Percentiles rank a stretch among this genome's conserved stretches.
phyloP scores from a whole-genome alignment of 2,797 vertebrate genomes.

The Salarias fasciatus region DNA sequence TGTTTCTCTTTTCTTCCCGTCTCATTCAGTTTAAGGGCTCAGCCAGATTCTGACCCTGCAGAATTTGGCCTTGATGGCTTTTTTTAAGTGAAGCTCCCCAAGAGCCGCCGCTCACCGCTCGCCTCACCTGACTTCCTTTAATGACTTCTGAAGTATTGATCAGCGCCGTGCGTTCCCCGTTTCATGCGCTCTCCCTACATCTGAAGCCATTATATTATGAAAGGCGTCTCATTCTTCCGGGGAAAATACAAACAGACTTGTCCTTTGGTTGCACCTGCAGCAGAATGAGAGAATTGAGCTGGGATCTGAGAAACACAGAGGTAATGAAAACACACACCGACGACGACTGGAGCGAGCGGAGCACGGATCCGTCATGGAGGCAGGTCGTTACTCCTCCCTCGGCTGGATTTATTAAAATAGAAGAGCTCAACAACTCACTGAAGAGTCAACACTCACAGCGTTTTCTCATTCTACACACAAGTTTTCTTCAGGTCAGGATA shows the following conservation, averaged over 20 bases:
- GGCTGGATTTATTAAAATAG: constrained; percentile 11
- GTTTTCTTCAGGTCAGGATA: no score
- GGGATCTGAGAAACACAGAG: not conserved
- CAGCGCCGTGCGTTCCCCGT: not conserved
- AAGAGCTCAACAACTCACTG: constrained; percentile 5
- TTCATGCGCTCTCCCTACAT: not conserved
- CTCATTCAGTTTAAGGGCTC: constrained; percentile 18
- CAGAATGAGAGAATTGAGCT: not conserved
- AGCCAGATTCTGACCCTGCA: constrained; percentile 6
- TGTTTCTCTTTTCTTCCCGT: no score
- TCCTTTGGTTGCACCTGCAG: constrained; percentile 4
- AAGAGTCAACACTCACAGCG: no score
- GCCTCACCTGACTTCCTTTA: constrained; percentile 13
- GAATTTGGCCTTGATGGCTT: constrained; percentile 14
- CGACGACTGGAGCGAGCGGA: not conserved
- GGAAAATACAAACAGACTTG: not conserved
- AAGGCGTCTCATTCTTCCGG: not conserved
- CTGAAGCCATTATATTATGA: not conserved
- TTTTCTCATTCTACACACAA: no score
- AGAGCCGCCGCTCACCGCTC: constrained; percentile 15
- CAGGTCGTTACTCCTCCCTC: constrained; percentile 2
- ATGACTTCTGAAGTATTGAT: constrained; percentile 12
- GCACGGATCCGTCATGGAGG: constrained; percentile 1
- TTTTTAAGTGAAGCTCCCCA: constrained; percentile 14
- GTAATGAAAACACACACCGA: no score